phyloP scores from a whole-genome alignment of 2,113 vertebrate genomes.

The Dendrocopos noguchii region DNA sequence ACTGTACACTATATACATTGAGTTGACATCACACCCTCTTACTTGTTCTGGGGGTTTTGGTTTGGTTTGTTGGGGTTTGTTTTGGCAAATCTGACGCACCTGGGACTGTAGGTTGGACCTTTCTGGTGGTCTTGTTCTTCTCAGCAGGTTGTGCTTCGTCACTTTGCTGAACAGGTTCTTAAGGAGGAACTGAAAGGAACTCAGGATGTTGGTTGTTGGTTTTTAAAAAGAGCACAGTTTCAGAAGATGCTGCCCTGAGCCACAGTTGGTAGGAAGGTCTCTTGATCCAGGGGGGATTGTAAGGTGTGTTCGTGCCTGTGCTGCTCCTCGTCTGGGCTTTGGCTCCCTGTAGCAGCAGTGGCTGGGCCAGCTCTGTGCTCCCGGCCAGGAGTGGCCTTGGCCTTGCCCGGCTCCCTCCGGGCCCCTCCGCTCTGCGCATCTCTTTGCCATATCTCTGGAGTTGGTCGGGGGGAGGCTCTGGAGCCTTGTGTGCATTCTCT shows the following conservation, averaged over 20 bases:
- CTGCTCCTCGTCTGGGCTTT: background rate
- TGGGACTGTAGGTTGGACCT: constrained; percentile 55
- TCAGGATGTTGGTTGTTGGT: background rate
- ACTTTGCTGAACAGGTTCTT: background rate
- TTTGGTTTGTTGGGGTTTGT: background rate
- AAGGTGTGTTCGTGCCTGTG: background rate
- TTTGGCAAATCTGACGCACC: constrained; percentile 73
- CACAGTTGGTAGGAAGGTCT: background rate
- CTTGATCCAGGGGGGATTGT: background rate
- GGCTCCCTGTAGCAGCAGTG: background rate
- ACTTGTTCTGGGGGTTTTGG: too few species aligned
- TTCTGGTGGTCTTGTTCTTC: constrained; percentile 13
- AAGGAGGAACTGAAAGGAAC: background rate
- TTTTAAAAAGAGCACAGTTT: constrained; percentile 24
- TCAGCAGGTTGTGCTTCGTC: constrained; percentile 35
- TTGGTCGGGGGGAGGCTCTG: constrained; percentile 1
- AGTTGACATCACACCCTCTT: constrained; percentile 53
- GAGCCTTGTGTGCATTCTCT: constrained; percentile 31
- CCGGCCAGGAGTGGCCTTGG: background rate
- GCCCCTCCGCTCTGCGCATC: background rate
- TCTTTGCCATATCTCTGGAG: constrained; percentile 37
- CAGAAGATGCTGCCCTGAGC: constrained; percentile 8
- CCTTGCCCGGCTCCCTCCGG: background rate
- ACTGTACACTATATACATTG: constrained; percentile 77
- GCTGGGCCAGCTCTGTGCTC: background rate